These are phyloP conservation scores for Blastobasis lacticolella DNA, from an alignment of 2,888 invertebrate genomes.

Conservation along the genomic window DNA sequence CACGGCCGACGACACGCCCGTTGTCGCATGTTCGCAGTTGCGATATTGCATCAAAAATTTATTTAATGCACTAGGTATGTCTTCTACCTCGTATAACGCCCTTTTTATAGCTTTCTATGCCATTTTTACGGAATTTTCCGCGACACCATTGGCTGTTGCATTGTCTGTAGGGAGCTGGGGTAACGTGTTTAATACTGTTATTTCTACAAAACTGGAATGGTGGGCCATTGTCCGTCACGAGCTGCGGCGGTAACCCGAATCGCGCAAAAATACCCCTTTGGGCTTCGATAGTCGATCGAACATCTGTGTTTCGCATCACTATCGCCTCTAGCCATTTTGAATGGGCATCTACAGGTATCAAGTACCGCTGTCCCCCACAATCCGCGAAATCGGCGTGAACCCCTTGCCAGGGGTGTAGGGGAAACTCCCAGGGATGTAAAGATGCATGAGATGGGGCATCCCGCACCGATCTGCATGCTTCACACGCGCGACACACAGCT, in stretches of 20 bases:
- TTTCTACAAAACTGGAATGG: conserved; percentile 1
- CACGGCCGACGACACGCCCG: conserved; percentile 9
- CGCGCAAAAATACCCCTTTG: conserved; percentile 12
- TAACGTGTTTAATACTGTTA: conserved; percentile 7
- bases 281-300: conserved; percentile 2
- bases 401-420: conserved; percentile 15
- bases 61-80: conserved; percentile 4
- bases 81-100: conserved; percentile 1
- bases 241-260: conserved; percentile 15
- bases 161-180: conserved; percentile 6
- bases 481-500: conserved; percentile 3
- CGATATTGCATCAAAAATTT: not conserved
- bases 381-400: conserved; percentile 16
- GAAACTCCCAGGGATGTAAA: conserved; percentile 13
- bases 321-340: conserved; percentile 20
- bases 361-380: conserved; percentile 13
- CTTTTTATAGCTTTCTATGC: conserved; percentile 13
- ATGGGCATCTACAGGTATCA: conserved; percentile 17
- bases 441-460: conserved; percentile 12
- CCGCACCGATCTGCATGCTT: conserved; percentile 8
- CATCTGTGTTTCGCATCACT: conserved; percentile 8
- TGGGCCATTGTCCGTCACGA: conserved; percentile 17
- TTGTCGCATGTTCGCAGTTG: conserved; percentile 7
- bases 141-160: conserved; percentile 14
- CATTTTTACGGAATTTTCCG: conserved; percentile 14